phyloP scores from a whole-genome alignment of 2,888 invertebrate genomes.

The Epistrophe grossulariae region DNA sequence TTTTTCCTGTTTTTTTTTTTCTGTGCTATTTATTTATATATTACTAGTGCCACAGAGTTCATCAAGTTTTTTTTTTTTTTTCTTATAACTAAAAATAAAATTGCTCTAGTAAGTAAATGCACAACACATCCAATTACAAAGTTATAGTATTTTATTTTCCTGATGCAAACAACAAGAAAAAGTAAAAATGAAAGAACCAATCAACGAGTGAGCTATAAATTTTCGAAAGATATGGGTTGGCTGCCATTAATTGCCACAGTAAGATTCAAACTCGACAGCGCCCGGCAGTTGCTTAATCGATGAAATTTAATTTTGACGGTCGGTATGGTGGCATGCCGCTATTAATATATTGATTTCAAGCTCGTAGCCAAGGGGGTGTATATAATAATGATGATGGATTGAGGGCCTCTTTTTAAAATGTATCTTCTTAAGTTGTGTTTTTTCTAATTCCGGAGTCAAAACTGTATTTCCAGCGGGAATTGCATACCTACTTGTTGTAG shows the following conservation, averaged over 20 bases:
- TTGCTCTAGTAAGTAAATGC: conserved; percentile 29
- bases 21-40: not conserved
- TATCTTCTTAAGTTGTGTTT: too few relatives aligned
- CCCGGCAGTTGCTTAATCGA: conserved; percentile 65
- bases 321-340: conserved; percentile 28
- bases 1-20: not conserved
- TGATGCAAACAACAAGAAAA: conserved; percentile 10
- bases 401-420: too few relatives aligned
- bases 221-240: conserved; percentile 45
- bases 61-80: conserved; percentile 24
- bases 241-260: conserved; percentile 58
- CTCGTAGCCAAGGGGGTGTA: not conserved
- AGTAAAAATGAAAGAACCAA: conserved; percentile 29
- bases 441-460: too few relatives aligned
- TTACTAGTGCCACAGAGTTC: conserved; percentile 22
- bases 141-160: conserved; percentile 5
- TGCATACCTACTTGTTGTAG: too few relatives aligned
- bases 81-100: conserved; percentile 19
- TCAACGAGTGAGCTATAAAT: conserved; percentile 43
- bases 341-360: not conserved
- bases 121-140: conserved; percentile 31
- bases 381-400: too few relatives aligned
- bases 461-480: too few relatives aligned
- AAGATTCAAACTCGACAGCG: conserved; percentile 23
- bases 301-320: conserved; percentile 70